Percentiles rank a stretch among this genome's conserved stretches.
These are phyloP conservation scores for Sebastes vulpes DNA, from an alignment of 2,797 vertebrate species.

Conservation along the genomic window DNA sequence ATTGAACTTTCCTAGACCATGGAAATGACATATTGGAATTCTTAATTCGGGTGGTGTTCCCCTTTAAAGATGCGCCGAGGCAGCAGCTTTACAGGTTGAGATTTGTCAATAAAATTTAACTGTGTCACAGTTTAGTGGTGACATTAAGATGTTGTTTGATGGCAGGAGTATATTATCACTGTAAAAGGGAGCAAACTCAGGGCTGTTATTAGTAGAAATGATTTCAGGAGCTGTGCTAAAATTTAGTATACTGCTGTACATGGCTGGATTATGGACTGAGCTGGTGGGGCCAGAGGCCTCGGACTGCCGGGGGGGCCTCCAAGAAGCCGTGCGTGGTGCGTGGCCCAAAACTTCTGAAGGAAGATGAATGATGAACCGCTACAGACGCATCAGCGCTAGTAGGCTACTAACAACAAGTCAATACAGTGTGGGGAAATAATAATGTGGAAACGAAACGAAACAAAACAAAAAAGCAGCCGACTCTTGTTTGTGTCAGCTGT, in stretches of 20 bases:
- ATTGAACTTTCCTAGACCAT: too few species aligned
- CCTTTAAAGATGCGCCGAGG: background rate
- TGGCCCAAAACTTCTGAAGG: background rate
- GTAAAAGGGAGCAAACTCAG: background rate
- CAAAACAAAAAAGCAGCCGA: background rate
- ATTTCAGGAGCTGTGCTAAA: background rate
- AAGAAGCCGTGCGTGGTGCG: background rate
- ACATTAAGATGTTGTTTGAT: too few species aligned
- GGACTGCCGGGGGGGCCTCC: background rate
- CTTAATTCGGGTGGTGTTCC: background rate
- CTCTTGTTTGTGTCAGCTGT: slow-evolving; percentile 30
- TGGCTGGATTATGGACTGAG: background rate
- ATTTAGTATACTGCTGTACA: background rate
- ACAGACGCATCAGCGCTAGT: background rate
- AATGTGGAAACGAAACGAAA: background rate
- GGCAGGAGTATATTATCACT: too few species aligned
- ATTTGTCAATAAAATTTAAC: background rate
- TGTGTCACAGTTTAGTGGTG: background rate
- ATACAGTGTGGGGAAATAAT: background rate
- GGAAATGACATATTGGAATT: too few species aligned
- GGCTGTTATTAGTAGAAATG: background rate
- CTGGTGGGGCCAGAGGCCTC: background rate
- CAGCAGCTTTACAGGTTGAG: background rate
- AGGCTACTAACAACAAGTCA: background rate
- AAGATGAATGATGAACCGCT: background rate